Evolutionary conservation across 2,797 vertebrate genomes (phyloP).

Genomic region (Parauchenoglanis punctatus): DNA sequence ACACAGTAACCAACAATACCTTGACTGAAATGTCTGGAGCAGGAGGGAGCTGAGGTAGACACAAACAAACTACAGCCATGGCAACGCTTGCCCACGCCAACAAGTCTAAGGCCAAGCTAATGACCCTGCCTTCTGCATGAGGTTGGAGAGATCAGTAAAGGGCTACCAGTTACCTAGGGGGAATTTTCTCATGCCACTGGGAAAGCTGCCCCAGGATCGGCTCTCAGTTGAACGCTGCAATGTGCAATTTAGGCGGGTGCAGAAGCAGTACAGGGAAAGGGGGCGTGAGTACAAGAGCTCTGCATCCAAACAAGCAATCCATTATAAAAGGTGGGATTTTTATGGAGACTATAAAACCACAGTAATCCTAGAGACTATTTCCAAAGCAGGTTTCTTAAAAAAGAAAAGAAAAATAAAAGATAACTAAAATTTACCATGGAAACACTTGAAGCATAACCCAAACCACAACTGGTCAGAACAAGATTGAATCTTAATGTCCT

Average conservation of each 20-base stretch:
- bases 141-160: slow-evolving; percentile 8
- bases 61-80: slow-evolving; percentile 38
- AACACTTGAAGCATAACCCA: background rate
- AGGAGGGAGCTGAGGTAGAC: slow-evolving; percentile 19
- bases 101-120: slow-evolving; percentile 29
- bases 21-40: slow-evolving; percentile 18
- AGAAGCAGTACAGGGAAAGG: background rate
- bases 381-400: background rate
- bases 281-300: background rate
- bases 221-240: background rate
- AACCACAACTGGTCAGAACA: background rate
- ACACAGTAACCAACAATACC: slow-evolving; percentile 29
- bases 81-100: slow-evolving; percentile 33
- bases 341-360: background rate
- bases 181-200: slow-evolving; percentile 2
- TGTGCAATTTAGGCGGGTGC: background rate
- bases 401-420: background rate
- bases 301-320: background rate
- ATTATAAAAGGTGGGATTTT: background rate
- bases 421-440: background rate
- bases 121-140: background rate
- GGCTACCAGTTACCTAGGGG: slow-evolving; percentile 4
- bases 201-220: background rate
- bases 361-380: background rate
- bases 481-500: background rate